Evolutionary conservation across 2,888 invertebrate species (phyloP).

Genomic region (Ashinkailepas kermadecensis): DNA sequence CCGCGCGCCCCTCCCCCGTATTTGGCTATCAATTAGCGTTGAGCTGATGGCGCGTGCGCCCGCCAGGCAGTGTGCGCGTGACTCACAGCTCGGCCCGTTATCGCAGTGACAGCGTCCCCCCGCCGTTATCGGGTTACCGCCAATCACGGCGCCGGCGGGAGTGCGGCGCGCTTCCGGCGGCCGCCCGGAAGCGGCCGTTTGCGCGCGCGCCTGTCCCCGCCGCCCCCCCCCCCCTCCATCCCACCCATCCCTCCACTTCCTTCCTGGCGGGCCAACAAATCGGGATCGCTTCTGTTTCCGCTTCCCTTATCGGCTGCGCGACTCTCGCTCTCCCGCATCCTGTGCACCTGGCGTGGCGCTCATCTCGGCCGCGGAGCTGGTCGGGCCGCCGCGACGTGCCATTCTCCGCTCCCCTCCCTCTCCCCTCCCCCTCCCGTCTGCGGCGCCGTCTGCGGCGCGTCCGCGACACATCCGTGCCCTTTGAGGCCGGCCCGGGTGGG

Average conservation of each 20-base stretch:
- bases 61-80: neutral
- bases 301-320: neutral
- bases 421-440: neutral
- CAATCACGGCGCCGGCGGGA: constrained; percentile 29
- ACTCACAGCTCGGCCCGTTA: neutral
- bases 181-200: neutral
- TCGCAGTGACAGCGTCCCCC: constrained; percentile 8
- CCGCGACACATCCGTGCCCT: constrained; percentile 2
- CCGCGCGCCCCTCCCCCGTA: neutral
- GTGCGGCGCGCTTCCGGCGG: constrained; percentile 30
- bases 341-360: neutral
- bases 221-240: constrained; percentile 42
- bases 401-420: neutral
- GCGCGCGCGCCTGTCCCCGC: neutral
- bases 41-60: constrained; percentile 2
- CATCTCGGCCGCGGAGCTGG: neutral
- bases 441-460: constrained; percentile 22
- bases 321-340: neutral
- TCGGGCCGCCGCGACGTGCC: neutral
- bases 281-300: constrained; percentile 2
- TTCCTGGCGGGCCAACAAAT: constrained; percentile 6
- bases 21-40: neutral
- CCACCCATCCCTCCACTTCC: constrained; percentile 29
- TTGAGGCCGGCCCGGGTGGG: too few species aligned
- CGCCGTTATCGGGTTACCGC: neutral